Conservation (phyloP, 2,888 invertebrate genomes). For the Plebejus anna region DNA sequence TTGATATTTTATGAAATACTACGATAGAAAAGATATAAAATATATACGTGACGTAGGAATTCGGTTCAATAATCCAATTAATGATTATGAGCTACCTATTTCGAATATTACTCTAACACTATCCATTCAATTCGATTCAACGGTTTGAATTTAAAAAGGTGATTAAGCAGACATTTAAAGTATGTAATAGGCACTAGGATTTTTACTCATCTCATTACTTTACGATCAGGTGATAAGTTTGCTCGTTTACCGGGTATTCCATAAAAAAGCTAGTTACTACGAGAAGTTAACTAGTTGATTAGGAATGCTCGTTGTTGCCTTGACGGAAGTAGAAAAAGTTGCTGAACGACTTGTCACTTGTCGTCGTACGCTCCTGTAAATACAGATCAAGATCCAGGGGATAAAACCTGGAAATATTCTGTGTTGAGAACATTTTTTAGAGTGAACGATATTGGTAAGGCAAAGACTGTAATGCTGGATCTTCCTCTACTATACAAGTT, state of each 20-base stretch:
- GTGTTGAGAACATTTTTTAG: neutral
- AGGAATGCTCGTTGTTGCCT: conserved; percentile 1
- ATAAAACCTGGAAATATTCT: neutral
- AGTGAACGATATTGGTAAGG: no score
- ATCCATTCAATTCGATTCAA: no score
- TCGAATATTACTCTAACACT: no score
- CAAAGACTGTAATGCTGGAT: no score
- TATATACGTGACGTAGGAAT: no score
- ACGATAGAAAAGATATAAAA: no score
- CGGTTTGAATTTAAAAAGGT: no score
- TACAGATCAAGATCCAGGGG: neutral
- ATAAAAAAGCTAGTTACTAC: neutral
- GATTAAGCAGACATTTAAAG: neutral
- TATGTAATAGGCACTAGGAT: neutral
- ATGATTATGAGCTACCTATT: no score
- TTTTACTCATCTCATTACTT: neutral
- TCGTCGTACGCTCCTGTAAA: neutral
- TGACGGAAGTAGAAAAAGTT: conserved; percentile 14
- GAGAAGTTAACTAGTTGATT: neutral
- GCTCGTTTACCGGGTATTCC: neutral
- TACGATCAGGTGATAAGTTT: neutral
- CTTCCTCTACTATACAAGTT: no score
- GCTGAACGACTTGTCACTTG: neutral
- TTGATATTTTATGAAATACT: no score
- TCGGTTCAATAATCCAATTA: no score